phyloP scores from a whole-genome alignment of 2,797 vertebrate genomes.

The Hippocampus kuda region DNA sequence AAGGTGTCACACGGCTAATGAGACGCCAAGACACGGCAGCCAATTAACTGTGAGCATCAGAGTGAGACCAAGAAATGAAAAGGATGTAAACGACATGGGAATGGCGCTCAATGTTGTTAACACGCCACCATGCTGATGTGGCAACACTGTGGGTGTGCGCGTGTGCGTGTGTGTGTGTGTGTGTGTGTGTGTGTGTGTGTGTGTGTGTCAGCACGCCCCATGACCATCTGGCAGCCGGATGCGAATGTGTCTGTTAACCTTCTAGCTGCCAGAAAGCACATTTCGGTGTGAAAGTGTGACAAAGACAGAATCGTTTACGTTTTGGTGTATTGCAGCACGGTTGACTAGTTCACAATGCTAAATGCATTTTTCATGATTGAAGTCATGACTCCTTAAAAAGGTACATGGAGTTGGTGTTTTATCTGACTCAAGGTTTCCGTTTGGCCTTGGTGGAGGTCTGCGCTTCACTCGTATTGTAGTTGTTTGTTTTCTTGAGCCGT shows the following conservation, averaged over 20 bases:
- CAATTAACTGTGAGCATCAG: slow-evolving; percentile 68
- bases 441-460: background rate
- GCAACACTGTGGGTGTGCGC: slow-evolving; percentile 12
- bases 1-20: slow-evolving; percentile 56
- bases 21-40: slow-evolving; percentile 68
- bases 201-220: slow-evolving; percentile 51
- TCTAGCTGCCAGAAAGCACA: slow-evolving; percentile 22
- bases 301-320: too few relatives aligned
- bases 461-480: background rate
- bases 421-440: background rate
- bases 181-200: slow-evolving; percentile 12
- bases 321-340: too few relatives aligned
- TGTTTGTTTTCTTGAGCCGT: background rate
- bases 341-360: background rate
- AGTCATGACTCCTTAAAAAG: background rate
- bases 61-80: slow-evolving; percentile 49
- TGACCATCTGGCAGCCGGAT: slow-evolving; percentile 68
- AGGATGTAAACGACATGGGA: slow-evolving; percentile 11
- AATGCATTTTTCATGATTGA: background rate
- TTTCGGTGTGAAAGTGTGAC: background rate
- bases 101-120: background rate
- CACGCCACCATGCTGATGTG: background rate
- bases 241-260: slow-evolving; percentile 59
- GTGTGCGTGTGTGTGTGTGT: slow-evolving; percentile 11
- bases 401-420: background rate